phyloP scores from a whole-genome alignment of 1,140 invertebrate species.

The Nilaparvata lugens region DNA sequence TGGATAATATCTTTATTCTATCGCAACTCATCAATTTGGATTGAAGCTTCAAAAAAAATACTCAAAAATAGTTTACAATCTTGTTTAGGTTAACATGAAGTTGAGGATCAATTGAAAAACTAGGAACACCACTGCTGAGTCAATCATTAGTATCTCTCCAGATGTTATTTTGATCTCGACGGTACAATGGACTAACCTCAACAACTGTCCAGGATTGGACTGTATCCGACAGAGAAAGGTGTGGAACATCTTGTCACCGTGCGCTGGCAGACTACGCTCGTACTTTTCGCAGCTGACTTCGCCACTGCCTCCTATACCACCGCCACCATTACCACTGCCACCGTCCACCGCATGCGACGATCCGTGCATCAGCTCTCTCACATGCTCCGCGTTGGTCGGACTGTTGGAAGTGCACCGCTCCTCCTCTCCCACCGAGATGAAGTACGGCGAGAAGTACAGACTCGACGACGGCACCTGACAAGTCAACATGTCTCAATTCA shows the following conservation, averaged over 20 bases:
- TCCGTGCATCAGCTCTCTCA: slow-evolving; percentile 49
- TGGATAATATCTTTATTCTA: too few species aligned
- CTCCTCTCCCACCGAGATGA: slow-evolving; percentile 52
- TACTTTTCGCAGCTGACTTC: slow-evolving; percentile 50
- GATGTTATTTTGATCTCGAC: too few species aligned
- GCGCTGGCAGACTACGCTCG: slow-evolving; percentile 62
- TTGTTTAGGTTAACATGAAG: too few species aligned
- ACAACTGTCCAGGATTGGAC: slow-evolving; percentile 66
- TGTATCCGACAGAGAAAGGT: slow-evolving; percentile 62
- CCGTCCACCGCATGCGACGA: slow-evolving; percentile 51
- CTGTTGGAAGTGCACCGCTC: slow-evolving; percentile 19
- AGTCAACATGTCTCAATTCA: too few species aligned
- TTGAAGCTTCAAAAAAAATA: too few species aligned
- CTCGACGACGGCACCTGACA: slow-evolving; percentile 20
- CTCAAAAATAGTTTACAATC: too few species aligned
- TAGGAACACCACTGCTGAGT: too few species aligned
- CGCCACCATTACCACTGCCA: not conserved
- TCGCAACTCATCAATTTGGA: too few species aligned
- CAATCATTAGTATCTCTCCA: too few species aligned
- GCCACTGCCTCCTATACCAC: not conserved
- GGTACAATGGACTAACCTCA: slow-evolving; percentile 63
- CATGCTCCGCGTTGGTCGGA: slow-evolving; percentile 40
- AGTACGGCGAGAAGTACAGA: slow-evolving; percentile 42
- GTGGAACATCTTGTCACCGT: slow-evolving; percentile 74
- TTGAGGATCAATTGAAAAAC: too few species aligned